Conservation (phyloP, 2,888 invertebrate species). For the Apamea epomidion region DNA sequence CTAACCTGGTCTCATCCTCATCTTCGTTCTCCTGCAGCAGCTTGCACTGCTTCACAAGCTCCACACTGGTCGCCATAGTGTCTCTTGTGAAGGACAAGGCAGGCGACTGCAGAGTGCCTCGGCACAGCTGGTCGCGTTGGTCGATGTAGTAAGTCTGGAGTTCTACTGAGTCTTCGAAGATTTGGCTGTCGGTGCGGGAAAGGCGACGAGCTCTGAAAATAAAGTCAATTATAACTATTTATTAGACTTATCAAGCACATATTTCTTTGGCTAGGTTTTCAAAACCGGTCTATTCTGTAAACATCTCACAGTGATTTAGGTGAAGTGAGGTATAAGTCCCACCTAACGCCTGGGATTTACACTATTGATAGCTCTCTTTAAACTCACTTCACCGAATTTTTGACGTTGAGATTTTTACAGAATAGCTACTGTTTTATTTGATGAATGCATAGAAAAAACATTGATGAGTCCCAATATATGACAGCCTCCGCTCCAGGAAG, state of each 20-base stretch:
- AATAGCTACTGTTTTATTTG: too few relatives aligned
- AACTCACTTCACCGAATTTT: too few relatives aligned
- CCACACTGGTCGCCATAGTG: conserved; percentile 94
- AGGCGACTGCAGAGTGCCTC: conserved; percentile 95
- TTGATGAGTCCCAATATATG: neutral
- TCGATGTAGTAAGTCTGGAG: conserved; percentile 97
- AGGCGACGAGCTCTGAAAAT: conserved; percentile 93
- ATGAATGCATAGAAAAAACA: neutral
- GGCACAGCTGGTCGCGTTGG: conserved; percentile 93
- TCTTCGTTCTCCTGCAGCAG: conserved; percentile 94
- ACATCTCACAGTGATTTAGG: too few relatives aligned
- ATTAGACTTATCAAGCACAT: neutral
- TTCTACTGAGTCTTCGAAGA: conserved; percentile 98
- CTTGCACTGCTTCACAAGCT: conserved; percentile 94
- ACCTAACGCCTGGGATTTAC: too few relatives aligned
- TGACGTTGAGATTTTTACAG: too few relatives aligned
- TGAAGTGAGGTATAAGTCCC: too few relatives aligned
- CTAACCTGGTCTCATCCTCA: conserved; percentile 92
- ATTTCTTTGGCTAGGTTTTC: neutral
- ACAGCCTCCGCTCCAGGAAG: neutral
- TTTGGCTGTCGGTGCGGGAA: conserved; percentile 97
- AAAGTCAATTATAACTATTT: too few relatives aligned
- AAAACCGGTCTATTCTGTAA: too few relatives aligned
- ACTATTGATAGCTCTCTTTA: too few relatives aligned
- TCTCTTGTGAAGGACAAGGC: conserved; percentile 95